Evolutionary conservation across 2,113 vertebrate species (phyloP), one percentile per base, ranked within the genome.

Genomic region (Cochlearius cochlearius): DNA sequence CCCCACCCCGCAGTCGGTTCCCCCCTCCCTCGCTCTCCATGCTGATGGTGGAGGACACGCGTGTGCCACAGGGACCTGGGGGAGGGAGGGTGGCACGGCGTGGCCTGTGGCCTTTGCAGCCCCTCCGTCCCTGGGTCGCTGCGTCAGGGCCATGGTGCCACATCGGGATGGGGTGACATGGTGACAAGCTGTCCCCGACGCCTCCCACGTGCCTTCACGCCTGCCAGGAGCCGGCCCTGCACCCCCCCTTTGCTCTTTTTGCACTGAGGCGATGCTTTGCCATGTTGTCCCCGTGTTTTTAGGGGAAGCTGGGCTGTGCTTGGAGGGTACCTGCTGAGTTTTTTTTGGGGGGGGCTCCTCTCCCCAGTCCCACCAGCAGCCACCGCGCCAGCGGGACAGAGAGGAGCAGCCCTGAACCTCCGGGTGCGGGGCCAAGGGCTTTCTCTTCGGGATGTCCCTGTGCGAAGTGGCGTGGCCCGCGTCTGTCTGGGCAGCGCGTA

Each of bases 401-500:
- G 15, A 43, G 38, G 36, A 15, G 64, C 64, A 64, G n/a, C 45
- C 10, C 55, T 25, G 8, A 56, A 9, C 17, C 45, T 38, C 39
- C 18, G 47, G 9, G 18, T 2, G 64, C 2, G 1, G 36, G 12
- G 13, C 55, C 1, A 2, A 12, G 23, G 38, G 72, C 5, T 11
- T 38, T 62, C 7, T 41, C 53, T 49, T 45, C 0, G 1, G 49
- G 32, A 11, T 3, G 10, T 3, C 58, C 47, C 76, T 8, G 23
- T 1, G 27, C 7, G 13, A 32, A 41, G 43, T 5, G 0, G 1
- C 4, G 1, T 17, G 60, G 17, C 16, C 21, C 3, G 1, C 8
- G 21, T 15, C 45, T 23, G 8, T 9, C 52, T 3, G 64, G 18
- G 17, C 4, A 1, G 12, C 2, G 4, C 16, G 3, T 0, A 7